Percentiles rank a stretch among this genome's conserved stretches.
phyloP scores from a whole-genome alignment of 30 jellyfish, hydroid and myxozoan species.

The Aurelia aurita region DNA sequence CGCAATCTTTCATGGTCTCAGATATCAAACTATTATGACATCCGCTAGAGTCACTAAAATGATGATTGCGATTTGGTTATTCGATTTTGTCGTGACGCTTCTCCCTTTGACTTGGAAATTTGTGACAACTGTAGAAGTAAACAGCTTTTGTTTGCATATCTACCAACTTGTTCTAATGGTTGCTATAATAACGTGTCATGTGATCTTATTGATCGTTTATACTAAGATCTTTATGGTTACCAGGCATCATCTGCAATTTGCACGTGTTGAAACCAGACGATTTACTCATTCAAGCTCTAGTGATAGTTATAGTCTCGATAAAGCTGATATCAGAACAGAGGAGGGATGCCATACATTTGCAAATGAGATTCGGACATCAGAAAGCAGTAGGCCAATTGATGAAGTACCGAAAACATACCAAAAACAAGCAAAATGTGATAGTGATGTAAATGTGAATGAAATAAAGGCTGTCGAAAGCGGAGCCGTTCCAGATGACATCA shows the following conservation, averaged over 20 bases:
- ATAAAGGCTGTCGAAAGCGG: too few relatives aligned
- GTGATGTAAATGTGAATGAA: too few relatives aligned
- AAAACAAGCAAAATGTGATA: too few relatives aligned
- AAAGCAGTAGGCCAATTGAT: too few relatives aligned
- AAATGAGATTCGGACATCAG: too few relatives aligned
- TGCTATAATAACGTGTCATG: slow-evolving; percentile 3
- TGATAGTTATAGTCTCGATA: background rate
- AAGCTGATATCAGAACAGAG: background rate
- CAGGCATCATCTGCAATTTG: slow-evolving; percentile 40
- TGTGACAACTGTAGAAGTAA: background rate
- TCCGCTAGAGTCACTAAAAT: slow-evolving; percentile 3
- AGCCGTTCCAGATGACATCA: too few relatives aligned
- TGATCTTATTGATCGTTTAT: slow-evolving; percentile 36
- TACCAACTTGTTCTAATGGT: slow-evolving; percentile 46
- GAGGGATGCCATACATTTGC: background rate
- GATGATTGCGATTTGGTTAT: slow-evolving; percentile 48
- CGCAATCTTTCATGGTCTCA: slow-evolving; percentile 52
- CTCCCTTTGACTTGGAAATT: slow-evolving; percentile 62
- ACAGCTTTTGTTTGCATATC: slow-evolving; percentile 19
- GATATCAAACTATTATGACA: slow-evolving; percentile 62
- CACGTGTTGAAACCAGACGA: too few relatives aligned
- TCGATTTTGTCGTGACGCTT: slow-evolving; percentile 12
- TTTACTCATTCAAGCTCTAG: too few relatives aligned
- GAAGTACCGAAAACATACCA: too few relatives aligned
- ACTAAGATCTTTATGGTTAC: slow-evolving; percentile 25